A percentile compares a stretch with the other conserved stretches of the same genome.
These are phyloP conservation scores for Latrodectus hesperus DNA, from an alignment of 2,888 invertebrate species.

Conservation along the genomic window DNA sequence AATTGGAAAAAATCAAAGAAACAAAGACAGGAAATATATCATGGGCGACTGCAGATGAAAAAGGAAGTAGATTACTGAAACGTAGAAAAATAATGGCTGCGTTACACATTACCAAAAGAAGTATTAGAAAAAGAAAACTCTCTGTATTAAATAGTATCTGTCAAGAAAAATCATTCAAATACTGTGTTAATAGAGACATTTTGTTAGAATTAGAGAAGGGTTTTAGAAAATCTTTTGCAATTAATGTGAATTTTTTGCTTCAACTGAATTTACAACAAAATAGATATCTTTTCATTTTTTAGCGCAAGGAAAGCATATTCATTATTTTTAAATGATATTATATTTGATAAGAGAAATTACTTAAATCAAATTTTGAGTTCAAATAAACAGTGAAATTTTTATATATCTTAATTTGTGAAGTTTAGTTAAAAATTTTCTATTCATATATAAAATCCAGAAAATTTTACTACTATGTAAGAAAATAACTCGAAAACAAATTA, in stretches of 20 bases:
- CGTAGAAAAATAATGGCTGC: slow-evolving; percentile 22
- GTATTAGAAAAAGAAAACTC: neutral
- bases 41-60: slow-evolving; percentile 24
- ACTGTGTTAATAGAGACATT: neutral
- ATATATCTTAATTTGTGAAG: too few species aligned
- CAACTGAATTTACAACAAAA: neutral
- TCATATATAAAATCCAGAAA: too few species aligned
- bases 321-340: too few species aligned
- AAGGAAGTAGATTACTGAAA: slow-evolving; percentile 3
- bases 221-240: neutral
- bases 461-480: too few species aligned
- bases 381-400: too few species aligned
- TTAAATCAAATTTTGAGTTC: too few species aligned
- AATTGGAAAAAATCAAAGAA: slow-evolving; percentile 40
- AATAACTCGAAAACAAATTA: too few species aligned
- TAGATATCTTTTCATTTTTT: neutral
- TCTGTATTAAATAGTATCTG: too few species aligned
- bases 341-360: too few species aligned
- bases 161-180: neutral
- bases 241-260: neutral
- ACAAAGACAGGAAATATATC: slow-evolving; percentile 40
- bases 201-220: neutral
- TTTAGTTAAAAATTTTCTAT: too few species aligned
- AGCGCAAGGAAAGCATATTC: too few species aligned
- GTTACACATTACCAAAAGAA: neutral